Base-by-base conservation (phyloP, 2,797 vertebrate species). In the Pangasius larnaudii region DNA sequence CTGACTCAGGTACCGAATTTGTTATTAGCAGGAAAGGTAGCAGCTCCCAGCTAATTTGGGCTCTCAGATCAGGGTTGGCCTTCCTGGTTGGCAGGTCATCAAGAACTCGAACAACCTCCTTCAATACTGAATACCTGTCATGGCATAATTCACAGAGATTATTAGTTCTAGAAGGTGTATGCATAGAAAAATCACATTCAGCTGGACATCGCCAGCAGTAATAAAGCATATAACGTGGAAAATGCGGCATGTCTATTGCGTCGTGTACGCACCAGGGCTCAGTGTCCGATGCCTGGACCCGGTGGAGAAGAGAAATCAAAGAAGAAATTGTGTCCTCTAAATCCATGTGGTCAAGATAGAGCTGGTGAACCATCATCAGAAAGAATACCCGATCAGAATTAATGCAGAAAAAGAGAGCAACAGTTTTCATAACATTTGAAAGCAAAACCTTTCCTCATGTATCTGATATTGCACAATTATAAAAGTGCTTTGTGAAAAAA, bases 21-120 rank as follows among this genome's bases (percentile, higher is more conserved):
- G 92, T 95, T 90, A 98, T 69, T 9, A 98, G 91, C 94, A 98
- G 94, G 88, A 97, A 96, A 2, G 98, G 97, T 39, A 99, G 93
- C 77, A 99, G 93, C n/a, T 86, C 93, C 92, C 96, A 96, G 87
- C 95, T 90, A 3, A 93, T 90, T 65, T 92, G 94, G 88, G 93
- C 93, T 30, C 93, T 88, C 46, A 97, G 90, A 11, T 95, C 93
- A 0, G 91, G 65, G 27, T 93, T 95, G 19, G 89, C 92, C 69
- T 94, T 94, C 77, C 95, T 91, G 69, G 96, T 71, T 18, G 93
- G 93, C 0, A 95, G 94, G 90, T 95, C 92, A 24, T 94, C 94
- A 71, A 99, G 90, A 74, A 97, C 89, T 87, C 92, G 91, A 91
- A 97, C 89, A 42, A 93, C 94, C 89, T 92, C 91, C 65, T 92